These are phyloP conservation scores for Scaptomyza reducta DNA, from an alignment of 2,888 invertebrate species.

Conservation along the genomic window DNA sequence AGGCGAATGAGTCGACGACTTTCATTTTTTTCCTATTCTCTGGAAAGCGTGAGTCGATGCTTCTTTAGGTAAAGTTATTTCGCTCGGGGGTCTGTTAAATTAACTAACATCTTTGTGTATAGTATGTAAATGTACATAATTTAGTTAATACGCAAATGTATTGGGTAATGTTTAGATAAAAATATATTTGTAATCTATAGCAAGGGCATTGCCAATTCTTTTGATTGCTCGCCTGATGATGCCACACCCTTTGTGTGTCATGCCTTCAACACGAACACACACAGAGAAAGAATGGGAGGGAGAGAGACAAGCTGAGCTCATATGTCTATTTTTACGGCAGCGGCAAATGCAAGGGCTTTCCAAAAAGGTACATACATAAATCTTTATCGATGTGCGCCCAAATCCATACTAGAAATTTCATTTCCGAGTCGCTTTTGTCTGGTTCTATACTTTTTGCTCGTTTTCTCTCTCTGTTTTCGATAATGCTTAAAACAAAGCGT, in stretches of 20 bases:
- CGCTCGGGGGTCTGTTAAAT: slow-evolving; percentile 1
- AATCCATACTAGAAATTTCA: slow-evolving; percentile 65
- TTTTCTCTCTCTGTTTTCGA: slow-evolving; percentile 13
- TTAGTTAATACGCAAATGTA: slow-evolving; percentile 20
- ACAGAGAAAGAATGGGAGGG: neutral
- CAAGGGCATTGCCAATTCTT: slow-evolving; percentile 40
- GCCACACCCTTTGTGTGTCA: slow-evolving; percentile 24
- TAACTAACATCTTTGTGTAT: neutral
- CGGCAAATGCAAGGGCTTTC: slow-evolving; percentile 44
- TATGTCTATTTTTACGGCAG: slow-evolving; percentile 62
- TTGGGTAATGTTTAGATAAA: slow-evolving; percentile 25
- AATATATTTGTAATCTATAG: slow-evolving; percentile 28
- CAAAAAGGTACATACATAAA: slow-evolving; percentile 57
- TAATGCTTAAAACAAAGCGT: slow-evolving; percentile 50
- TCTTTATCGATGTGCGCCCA: slow-evolving; percentile 72
- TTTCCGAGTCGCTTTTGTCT: slow-evolving; percentile 57
- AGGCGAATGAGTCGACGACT: slow-evolving; percentile 50
- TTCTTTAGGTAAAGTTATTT: slow-evolving; percentile 23
- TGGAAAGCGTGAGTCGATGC: slow-evolving; percentile 42
- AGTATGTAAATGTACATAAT: slow-evolving; percentile 11
- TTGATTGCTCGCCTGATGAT: slow-evolving; percentile 26
- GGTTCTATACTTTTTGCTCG: slow-evolving; percentile 34
- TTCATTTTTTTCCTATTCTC: slow-evolving; percentile 2
- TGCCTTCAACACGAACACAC: slow-evolving; percentile 8
- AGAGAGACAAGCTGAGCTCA: slow-evolving; percentile 27